Conservation (phyloP, 2,888 invertebrate genomes). For the Agonum fuliginosum region DNA sequence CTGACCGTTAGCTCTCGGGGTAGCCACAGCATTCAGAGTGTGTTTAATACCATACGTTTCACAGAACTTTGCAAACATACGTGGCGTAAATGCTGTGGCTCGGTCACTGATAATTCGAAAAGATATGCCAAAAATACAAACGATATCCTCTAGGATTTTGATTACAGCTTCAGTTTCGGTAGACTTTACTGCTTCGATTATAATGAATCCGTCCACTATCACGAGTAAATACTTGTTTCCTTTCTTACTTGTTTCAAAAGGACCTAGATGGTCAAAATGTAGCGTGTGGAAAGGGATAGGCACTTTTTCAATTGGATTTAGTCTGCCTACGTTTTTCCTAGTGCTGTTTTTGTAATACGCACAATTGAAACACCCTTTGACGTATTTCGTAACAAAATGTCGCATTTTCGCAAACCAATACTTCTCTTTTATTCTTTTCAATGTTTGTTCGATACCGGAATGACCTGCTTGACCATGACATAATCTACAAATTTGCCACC, state of each 20-base stretch:
- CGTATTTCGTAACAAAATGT: conserved; percentile 65
- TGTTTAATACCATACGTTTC: conserved; percentile 64
- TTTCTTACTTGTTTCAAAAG: conserved; percentile 63
- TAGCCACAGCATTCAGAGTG: conserved; percentile 58
- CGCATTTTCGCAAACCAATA: conserved; percentile 64
- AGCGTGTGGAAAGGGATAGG: conserved; percentile 8
- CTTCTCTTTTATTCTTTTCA: conserved; percentile 59
- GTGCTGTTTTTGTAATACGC: conserved; percentile 35
- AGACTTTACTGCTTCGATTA: conserved; percentile 62
- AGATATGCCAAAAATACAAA: conserved; percentile 63
- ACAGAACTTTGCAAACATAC: conserved; percentile 63
- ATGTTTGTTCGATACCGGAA: conserved; percentile 62
- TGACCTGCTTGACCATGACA: conserved; percentile 63
- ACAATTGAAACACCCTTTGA: conserved; percentile 66
- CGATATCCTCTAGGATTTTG: conserved; percentile 56
- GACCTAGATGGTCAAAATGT: conserved; percentile 65
- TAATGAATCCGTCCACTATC: conserved; percentile 63
- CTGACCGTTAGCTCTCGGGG: conserved; percentile 65
- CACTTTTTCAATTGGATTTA: conserved; percentile 11
- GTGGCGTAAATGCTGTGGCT: conserved; percentile 64
- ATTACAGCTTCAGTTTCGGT: conserved; percentile 62
- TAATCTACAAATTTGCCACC: conserved; percentile 60
- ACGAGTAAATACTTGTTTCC: conserved; percentile 64
- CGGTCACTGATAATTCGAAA: conserved; percentile 64
- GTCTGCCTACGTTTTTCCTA: conserved; percentile 42